A percentile compares a stretch with the other conserved stretches of the same genome.
Evolutionary conservation across 2,888 invertebrate species (phyloP).

Genomic region (Brenthis ino): DNA sequence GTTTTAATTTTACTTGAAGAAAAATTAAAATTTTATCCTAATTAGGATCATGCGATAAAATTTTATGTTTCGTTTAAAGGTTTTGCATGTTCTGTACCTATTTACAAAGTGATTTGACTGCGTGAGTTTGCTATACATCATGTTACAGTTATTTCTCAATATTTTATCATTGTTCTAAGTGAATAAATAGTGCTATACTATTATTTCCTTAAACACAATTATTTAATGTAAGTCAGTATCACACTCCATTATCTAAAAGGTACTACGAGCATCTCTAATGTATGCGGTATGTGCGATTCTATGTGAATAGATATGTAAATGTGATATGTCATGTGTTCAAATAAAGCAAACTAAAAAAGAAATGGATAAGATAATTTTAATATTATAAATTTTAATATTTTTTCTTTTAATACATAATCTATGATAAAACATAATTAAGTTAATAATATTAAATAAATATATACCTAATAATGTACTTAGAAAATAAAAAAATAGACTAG

Average conservation of each 20-base stretch:
- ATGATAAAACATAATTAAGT: no score
- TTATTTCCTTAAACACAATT: no score
- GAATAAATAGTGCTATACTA: neutral
- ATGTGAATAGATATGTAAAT: conserved; percentile 1
- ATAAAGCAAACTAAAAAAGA: conserved; percentile 12
- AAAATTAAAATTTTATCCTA: neutral
- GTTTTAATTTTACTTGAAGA: no score
- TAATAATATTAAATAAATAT: no score
- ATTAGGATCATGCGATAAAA: neutral
- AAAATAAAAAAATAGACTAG: no score
- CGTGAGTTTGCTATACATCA: no score
- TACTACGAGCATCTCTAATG: no score
- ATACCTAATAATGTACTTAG: no score
- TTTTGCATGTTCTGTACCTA: neutral
- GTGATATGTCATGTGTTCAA: conserved; percentile 8
- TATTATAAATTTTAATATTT: neutral
- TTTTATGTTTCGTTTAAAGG: neutral
- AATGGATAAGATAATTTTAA: neutral
- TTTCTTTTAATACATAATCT: neutral
- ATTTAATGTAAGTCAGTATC: no score
- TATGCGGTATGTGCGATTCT: no score
- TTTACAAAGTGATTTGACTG: no score
- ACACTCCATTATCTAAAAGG: no score
- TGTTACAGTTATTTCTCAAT: neutral
- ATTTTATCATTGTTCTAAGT: neutral